Evolutionary conservation across 2,888 invertebrate genomes (phyloP).

Genomic region (Andricus quercusramuli): DNA sequence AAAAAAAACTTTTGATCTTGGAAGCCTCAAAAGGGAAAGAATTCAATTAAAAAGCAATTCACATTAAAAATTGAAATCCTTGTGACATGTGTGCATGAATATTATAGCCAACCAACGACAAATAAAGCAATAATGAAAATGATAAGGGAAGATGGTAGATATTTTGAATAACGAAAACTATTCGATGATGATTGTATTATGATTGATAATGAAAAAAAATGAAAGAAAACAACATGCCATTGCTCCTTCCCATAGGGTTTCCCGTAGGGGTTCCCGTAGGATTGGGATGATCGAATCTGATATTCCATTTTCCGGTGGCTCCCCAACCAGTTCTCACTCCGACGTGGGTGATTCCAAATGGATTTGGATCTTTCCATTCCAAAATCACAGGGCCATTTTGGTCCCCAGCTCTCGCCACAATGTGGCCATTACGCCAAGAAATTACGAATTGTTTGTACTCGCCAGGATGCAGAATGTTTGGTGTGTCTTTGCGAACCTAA

Average conservation of each 20-base stretch:
- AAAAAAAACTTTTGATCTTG: too few species aligned
- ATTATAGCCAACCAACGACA: background rate
- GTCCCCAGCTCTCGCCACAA: slow-evolving; percentile 79
- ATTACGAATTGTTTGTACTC: slow-evolving; percentile 82
- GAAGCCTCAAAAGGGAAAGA: too few species aligned
- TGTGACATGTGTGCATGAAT: background rate
- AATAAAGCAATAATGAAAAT: background rate
- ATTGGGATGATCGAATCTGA: slow-evolving; percentile 71
- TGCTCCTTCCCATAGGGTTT: slow-evolving; percentile 44
- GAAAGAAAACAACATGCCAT: slow-evolving; percentile 42
- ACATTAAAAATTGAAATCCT: background rate
- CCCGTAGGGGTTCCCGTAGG: slow-evolving; percentile 25
- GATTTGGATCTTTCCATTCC: slow-evolving; percentile 83
- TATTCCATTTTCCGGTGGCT: slow-evolving; percentile 83
- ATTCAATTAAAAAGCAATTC: too few species aligned
- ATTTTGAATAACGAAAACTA: slow-evolving; percentile 24
- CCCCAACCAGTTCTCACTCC: slow-evolving; percentile 85
- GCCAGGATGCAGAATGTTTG: slow-evolving; percentile 81
- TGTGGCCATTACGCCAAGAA: slow-evolving; percentile 81
- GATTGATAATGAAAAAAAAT: slow-evolving; percentile 33
- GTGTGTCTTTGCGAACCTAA: slow-evolving; percentile 81
- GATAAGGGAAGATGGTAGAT: background rate
- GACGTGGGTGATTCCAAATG: slow-evolving; percentile 82
- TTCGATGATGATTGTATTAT: slow-evolving; percentile 45
- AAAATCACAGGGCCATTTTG: slow-evolving; percentile 80